These are phyloP conservation scores for Onychostoma macrolepis DNA, from an alignment of 2,113 vertebrate species.

Conservation along the genomic window DNA sequence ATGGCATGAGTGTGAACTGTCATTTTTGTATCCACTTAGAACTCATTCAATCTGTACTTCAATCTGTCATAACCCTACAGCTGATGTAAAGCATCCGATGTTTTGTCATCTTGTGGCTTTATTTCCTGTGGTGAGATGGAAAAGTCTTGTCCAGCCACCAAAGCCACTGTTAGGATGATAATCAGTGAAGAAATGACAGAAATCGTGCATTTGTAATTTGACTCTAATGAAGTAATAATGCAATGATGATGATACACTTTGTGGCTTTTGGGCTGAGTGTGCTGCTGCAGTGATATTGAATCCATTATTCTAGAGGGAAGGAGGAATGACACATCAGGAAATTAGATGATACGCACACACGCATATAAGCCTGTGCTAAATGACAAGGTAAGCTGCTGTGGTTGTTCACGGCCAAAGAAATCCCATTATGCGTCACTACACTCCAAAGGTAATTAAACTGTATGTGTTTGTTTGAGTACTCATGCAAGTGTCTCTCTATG, in stretches of 20 bases:
- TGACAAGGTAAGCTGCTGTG: neutral
- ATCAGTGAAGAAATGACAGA: slow-evolving; percentile 4
- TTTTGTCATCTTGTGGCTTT: slow-evolving; percentile 14
- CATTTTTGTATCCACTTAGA: neutral
- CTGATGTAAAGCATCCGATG: slow-evolving; percentile 24
- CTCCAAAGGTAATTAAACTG: neutral
- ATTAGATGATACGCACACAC: neutral
- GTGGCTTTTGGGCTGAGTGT: neutral
- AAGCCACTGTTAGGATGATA: slow-evolving; percentile 17
- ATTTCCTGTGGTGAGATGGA: slow-evolving; percentile 15
- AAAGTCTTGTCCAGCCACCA: slow-evolving; percentile 12
- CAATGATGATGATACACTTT: neutral
- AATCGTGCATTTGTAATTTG: neutral
- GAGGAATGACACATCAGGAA: slow-evolving; percentile 11
- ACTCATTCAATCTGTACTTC: neutral
- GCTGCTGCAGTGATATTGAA: neutral
- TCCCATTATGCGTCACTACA: neutral
- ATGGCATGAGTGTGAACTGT: neutral
- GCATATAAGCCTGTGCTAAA: slow-evolving; percentile 14
- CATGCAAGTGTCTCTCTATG: neutral
- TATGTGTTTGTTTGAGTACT: slow-evolving; percentile 5
- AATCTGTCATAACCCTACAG: neutral
- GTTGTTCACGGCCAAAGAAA: neutral
- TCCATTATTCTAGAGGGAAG: neutral
- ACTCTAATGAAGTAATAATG: neutral